Conservation (phyloP, 2,113 vertebrate genomes). For the Percopsis transmontana region DNA sequence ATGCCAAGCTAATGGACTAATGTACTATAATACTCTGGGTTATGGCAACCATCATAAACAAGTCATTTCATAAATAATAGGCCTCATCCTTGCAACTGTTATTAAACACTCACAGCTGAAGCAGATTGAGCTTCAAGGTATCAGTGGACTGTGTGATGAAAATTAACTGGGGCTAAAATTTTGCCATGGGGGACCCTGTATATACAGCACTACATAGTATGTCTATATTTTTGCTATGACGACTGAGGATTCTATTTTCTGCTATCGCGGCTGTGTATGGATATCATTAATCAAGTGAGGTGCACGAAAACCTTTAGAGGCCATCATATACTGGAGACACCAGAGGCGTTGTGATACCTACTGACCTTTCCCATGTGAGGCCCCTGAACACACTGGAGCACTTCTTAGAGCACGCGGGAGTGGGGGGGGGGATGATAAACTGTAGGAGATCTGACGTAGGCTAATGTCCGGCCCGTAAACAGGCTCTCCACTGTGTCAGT, state of each 20-base stretch:
- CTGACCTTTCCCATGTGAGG: slow-evolving; percentile 13
- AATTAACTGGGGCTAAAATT: too few species aligned
- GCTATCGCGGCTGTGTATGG: too few species aligned
- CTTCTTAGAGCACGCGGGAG: slow-evolving; percentile 2
- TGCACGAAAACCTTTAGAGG: too few species aligned
- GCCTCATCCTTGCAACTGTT: background rate
- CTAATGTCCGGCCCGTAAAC: slow-evolving; percentile 56
- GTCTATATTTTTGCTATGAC: too few species aligned
- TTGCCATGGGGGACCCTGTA: slow-evolving; percentile 5
- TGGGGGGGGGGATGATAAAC: slow-evolving; percentile 10
- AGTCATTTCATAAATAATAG: background rate
- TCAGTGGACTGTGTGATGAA: background rate
- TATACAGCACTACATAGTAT: too few species aligned
- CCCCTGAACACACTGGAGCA: background rate
- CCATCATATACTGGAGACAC: too few species aligned
- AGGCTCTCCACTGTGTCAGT: slow-evolving; percentile 56
- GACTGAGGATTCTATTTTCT: too few species aligned
- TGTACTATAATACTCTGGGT: background rate
- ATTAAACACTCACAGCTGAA: background rate
- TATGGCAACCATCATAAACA: background rate
- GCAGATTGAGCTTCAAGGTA: background rate
- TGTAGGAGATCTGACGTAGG: slow-evolving; percentile 33
- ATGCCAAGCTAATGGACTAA: too few species aligned
- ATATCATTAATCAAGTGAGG: too few species aligned
- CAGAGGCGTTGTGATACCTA: slow-evolving; percentile 28